Percentiles rank a stretch among this genome's conserved stretches.
Conservation (phyloP, 2,113 vertebrate genomes). For the Leucopternis melanops region DNA sequence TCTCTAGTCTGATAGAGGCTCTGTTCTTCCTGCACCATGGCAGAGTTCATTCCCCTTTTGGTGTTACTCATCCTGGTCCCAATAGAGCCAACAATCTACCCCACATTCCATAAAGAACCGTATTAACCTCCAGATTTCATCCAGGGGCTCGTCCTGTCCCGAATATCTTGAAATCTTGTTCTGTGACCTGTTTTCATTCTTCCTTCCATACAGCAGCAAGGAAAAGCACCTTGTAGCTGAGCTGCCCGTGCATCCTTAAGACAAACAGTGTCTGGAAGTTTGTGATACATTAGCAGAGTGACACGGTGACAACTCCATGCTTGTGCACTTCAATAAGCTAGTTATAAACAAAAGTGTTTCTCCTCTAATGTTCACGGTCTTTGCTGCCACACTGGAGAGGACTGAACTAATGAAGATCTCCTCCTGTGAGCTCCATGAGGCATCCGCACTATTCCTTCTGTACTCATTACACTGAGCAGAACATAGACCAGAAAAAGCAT, state of each 20-base stretch:
- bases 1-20: neutral
- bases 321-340: constrained; percentile 32
- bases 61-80: neutral
- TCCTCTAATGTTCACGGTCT: constrained; percentile 25
- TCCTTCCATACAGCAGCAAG: neutral
- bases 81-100: neutral
- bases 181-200: neutral
- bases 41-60: neutral
- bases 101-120: neutral
- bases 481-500: constrained; percentile 16
- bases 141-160: neutral
- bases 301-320: neutral
- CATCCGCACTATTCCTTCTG: neutral
- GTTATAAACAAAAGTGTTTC: constrained; percentile 44
- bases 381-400: constrained; percentile 27
- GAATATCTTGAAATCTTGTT: neutral
- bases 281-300: neutral
- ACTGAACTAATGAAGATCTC: constrained; percentile 45
- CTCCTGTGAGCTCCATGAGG: constrained; percentile 45
- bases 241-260: neutral
- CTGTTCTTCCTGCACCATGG: neutral
- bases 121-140: neutral
- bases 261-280: neutral
- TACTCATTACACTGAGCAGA: constrained; percentile 30
- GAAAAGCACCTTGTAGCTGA: neutral